Evolutionary conservation across 2,113 vertebrate genomes (phyloP), one percentile per base, ranked within the genome.

Genomic region (Platycercus adscitus): DNA sequence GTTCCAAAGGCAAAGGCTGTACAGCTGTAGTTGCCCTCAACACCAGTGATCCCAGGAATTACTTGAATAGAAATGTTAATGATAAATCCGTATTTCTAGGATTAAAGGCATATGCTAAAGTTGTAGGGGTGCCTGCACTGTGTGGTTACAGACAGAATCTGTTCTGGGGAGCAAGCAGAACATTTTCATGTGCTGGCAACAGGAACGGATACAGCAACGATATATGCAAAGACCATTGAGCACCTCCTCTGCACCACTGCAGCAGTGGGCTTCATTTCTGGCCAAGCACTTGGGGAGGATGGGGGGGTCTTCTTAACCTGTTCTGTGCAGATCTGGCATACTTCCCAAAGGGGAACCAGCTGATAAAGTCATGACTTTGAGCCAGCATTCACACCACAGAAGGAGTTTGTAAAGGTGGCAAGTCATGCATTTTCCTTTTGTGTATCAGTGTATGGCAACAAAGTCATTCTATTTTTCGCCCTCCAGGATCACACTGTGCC

Each of bases 401-500:
- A 44, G 29, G 46, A 69, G 19, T 65, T 86, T 78, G 44, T 50
- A 60, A 75, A 88, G 52, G 80, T 84, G 47, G 44, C 18, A 44
- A 68, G 14, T 60, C 37, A 17, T 0, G 0, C 28, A 2, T 95
- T 91, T 89, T 86, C 77, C 78, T 35, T 89, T 82, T 76, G 75
- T 73, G 23, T 6, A 66, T 68, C 0, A 0, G 65, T 63, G 80
- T 58, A 60, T 24, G 53, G 84, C 66, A 81, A 78, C 85, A 83
- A 83, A 88, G 46, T 33, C 88, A 76, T 81, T 65, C 88, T 68
- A 5, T 95, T 92, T 23, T 88, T 72, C 82, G 82, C 88, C 28
- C 16, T 44, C 43, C 69, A 63, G 56, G 69, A 86, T 81, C 86
- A 84, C 60, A 50, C 0, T 0, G 81, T 39, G 41, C 41, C 83